A percentile compares a stretch with the other conserved stretches of the same genome.
Conservation (phyloP, 2,113 vertebrate species). For the Parotia lawesii region DNA sequence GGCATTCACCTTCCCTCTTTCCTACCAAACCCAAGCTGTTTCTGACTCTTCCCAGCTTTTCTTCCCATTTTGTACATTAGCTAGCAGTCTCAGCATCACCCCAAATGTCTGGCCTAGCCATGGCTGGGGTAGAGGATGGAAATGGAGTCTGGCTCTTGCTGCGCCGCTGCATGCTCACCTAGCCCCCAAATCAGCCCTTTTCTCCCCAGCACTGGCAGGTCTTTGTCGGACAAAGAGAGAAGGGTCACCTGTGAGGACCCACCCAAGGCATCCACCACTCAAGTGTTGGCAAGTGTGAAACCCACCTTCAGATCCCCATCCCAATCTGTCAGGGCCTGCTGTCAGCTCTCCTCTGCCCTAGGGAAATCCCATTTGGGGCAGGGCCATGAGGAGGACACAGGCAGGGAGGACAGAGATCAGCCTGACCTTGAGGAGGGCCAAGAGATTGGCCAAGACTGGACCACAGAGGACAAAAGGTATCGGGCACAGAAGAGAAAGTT, state of each 20-base stretch:
- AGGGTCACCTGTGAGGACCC: background rate
- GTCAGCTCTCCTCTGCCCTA: background rate
- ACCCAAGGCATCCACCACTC: background rate
- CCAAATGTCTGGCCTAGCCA: background rate
- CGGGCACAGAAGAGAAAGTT: background rate
- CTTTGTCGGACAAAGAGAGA: background rate
- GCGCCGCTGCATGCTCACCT: background rate
- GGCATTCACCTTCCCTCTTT: background rate
- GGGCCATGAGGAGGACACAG: background rate
- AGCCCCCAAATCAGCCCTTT: background rate
- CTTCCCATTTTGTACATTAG: background rate
- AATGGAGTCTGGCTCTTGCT: background rate
- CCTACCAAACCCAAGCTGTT: background rate
- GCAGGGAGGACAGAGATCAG: background rate
- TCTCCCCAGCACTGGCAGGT: background rate
- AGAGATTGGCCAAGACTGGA: background rate
- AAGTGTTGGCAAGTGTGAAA: background rate
- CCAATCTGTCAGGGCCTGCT: background rate
- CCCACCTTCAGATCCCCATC: background rate
- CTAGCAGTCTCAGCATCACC: fast-evolving
- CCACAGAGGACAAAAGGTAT: background rate
- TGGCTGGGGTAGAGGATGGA: background rate
- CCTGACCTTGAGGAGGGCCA: background rate
- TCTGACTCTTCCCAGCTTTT: background rate
- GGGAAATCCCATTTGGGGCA: background rate